These are phyloP conservation scores for Candidula unifasciata DNA, from an alignment of 2,888 invertebrate genomes.

Conservation along the genomic window DNA sequence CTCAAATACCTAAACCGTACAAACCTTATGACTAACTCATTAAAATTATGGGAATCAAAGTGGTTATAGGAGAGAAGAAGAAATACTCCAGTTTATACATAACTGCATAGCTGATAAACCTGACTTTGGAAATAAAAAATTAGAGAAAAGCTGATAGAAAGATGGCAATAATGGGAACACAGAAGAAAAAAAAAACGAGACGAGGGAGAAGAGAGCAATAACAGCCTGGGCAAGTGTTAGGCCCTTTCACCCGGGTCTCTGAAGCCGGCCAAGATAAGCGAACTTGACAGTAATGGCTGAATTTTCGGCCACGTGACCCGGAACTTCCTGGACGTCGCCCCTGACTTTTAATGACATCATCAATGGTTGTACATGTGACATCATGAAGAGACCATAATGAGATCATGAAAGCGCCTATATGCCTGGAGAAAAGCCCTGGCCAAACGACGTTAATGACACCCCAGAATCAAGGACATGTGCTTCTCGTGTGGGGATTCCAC, in stretches of 20 bases:
- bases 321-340: slow-evolving; percentile 36
- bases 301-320: slow-evolving; percentile 43
- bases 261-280: slow-evolving; percentile 31
- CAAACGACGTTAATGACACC: slow-evolving; percentile 43
- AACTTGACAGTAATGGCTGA: slow-evolving; percentile 44
- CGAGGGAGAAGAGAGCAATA: background rate
- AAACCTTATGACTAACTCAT: no score
- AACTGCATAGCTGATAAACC: no score
- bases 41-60: no score
- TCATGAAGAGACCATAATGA: slow-evolving; percentile 46
- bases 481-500: background rate
- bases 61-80: no score
- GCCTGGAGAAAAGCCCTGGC: slow-evolving; percentile 20
- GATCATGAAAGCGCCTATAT: slow-evolving; percentile 32
- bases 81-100: no score
- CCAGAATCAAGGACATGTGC: slow-evolving; percentile 25
- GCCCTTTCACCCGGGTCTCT: background rate
- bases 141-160: background rate
- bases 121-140: background rate
- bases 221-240: background rate
- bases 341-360: slow-evolving; percentile 49
- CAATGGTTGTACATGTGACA: slow-evolving; percentile 30
- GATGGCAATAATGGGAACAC: background rate
- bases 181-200: background rate
- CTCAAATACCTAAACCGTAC: no score